phyloP scores from a whole-genome alignment of 2,888 invertebrate species.

The Microplitis deprimator region DNA sequence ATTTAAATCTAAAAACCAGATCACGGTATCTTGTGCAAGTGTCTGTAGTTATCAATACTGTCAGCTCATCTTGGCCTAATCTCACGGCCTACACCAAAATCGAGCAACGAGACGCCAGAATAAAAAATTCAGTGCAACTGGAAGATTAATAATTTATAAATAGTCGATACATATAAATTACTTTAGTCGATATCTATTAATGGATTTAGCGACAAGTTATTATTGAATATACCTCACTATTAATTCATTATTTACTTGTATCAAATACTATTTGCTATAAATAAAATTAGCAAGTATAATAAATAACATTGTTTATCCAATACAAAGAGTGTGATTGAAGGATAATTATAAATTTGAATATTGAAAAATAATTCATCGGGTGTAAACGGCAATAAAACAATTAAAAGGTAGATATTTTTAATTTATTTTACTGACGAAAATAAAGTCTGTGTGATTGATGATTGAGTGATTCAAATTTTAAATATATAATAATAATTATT shows the following conservation, averaged over 20 bases:
- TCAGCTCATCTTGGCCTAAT: not conserved
- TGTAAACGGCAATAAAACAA: slow-evolving; percentile 1
- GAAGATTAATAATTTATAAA: too few species aligned
- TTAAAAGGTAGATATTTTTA: not conserved
- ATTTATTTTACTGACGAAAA: not conserved
- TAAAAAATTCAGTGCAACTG: too few species aligned
- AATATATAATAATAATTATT: slow-evolving; percentile 14
- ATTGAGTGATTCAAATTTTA: slow-evolving; percentile 5
- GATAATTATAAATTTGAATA: slow-evolving; percentile 3
- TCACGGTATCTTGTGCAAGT: not conserved
- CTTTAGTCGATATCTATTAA: slow-evolving; percentile 12
- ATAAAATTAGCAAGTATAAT: not conserved
- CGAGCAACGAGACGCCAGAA: not conserved
- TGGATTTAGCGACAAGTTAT: slow-evolving; percentile 22
- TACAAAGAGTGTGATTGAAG: not conserved
- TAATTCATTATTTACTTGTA: not conserved
- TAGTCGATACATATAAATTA: too few species aligned
- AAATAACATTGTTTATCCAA: not conserved
- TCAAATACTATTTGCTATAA: not conserved
- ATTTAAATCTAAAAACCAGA: not conserved
- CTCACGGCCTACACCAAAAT: not conserved
- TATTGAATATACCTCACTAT: slow-evolving; percentile 16
- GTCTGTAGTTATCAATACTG: not conserved
- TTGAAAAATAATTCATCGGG: slow-evolving; percentile 7
- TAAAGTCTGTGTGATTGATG: slow-evolving; percentile 20